These are phyloP conservation scores for Anthopleura xanthogrammica DNA, from an alignment of 92 coral and sea anemone genomes.

Conservation along the genomic window DNA sequence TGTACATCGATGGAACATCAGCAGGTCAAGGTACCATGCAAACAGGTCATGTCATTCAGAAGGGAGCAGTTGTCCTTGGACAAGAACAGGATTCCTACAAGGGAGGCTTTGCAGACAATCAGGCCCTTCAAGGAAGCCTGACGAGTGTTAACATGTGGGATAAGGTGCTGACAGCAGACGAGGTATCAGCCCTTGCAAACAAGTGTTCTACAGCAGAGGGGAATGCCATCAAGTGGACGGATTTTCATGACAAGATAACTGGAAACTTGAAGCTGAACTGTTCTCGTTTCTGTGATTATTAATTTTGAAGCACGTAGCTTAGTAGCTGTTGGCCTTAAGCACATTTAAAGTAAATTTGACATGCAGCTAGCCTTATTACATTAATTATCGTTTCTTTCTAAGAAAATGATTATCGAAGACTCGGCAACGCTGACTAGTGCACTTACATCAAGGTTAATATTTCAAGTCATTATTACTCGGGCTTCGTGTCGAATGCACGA, in stretches of 20 bases:
- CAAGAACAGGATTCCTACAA: slow-evolving; percentile 16
- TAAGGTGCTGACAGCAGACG: slow-evolving; percentile 16
- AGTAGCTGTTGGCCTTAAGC: too few relatives aligned
- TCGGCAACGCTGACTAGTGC: too few relatives aligned
- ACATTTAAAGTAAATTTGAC: too few relatives aligned
- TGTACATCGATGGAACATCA: slow-evolving; percentile 25
- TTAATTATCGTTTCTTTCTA: too few relatives aligned
- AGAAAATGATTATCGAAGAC: too few relatives aligned
- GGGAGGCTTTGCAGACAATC: slow-evolving; percentile 3
- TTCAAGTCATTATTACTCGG: too few relatives aligned
- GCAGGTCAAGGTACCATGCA: not conserved
- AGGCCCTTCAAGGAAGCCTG: slow-evolving; percentile 21
- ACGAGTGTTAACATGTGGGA: slow-evolving; percentile 38
- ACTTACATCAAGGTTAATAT: too few relatives aligned
- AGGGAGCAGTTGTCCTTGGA: slow-evolving; percentile 34
- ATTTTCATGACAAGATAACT: not conserved
- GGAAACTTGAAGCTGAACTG: not conserved
- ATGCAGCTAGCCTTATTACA: too few relatives aligned
- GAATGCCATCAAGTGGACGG: slow-evolving; percentile 25
- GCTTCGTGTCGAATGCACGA: too few relatives aligned
- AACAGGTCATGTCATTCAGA: slow-evolving; percentile 5
- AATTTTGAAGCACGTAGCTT: too few relatives aligned
- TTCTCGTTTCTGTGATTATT: not conserved
- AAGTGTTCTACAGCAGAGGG: slow-evolving; percentile 15
- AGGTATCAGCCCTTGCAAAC: slow-evolving; percentile 14